Percentiles rank a stretch among this genome's conserved stretches.
Evolutionary conservation across 2,888 invertebrate species (phyloP).

Genomic region (Rhagonycha lutea): DNA sequence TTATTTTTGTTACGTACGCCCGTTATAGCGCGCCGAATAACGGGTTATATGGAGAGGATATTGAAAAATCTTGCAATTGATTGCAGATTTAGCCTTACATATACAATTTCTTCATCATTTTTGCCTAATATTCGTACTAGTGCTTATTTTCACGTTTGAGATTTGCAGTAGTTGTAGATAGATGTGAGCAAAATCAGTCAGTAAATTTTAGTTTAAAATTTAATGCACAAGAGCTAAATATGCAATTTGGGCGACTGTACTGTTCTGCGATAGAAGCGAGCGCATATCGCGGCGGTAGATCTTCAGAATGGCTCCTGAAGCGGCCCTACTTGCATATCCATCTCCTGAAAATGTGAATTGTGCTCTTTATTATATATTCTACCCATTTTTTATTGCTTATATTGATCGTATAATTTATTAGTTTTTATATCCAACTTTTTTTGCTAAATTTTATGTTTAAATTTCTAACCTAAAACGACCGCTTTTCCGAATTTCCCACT

Average conservation of each 20-base stretch:
- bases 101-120: conserved; percentile 29
- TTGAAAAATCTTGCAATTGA: background rate
- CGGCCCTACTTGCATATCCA: conserved; percentile 41
- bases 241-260: conserved; percentile 21
- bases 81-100: conserved; percentile 1
- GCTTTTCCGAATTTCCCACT: background rate
- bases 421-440: conserved; percentile 20
- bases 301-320: conserved; percentile 41
- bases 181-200: conserved; percentile 22
- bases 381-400: conserved; percentile 42
- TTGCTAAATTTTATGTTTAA: background rate
- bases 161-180: conserved; percentile 33
- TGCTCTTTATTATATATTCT: conserved; percentile 43
- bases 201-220: background rate
- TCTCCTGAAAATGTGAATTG: conserved; percentile 40
- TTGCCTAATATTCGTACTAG: conserved; percentile 26
- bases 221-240: conserved; percentile 9
- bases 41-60: background rate
- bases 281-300: conserved; percentile 40
- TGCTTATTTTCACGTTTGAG: conserved; percentile 31
- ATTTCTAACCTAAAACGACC: background rate
- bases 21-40: background rate
- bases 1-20: background rate
- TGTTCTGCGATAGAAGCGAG: conserved; percentile 29
- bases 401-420: conserved; percentile 42